Base-by-base conservation (phyloP, 2,113 vertebrate genomes). In the Salvelinus sp. region DNA sequence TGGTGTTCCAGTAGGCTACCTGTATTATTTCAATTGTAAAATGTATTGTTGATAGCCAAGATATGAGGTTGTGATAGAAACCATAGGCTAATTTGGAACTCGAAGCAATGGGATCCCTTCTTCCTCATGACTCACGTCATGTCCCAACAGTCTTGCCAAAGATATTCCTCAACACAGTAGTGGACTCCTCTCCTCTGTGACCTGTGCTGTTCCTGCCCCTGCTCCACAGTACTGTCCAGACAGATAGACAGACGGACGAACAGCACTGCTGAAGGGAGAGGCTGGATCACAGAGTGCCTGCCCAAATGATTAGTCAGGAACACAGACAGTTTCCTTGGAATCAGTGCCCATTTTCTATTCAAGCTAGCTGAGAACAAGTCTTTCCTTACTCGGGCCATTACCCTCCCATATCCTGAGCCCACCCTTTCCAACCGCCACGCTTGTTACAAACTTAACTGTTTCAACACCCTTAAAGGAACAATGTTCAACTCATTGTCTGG, bases 261-360 rank as follows among this genome's bases (percentile, higher is more conserved):
- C n/a, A 38, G 38, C 71, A 58, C 22, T 48, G 22, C 68, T 54
- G 80, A 3, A 81, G 84, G 82, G 82, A 83, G 78, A 69, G 78
- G 57, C 71, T 2, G 63, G 69, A 80, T 0, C 73, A 76, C 47
- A 68, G 22, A 80, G 30, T 0, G 72, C 78, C 73, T 79, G 80
- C 64, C 68, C 25, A 75, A 72, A 62, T 64, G 3, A 71, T 90
- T 80, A 89, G 86, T 89, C 91, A 91, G 92, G 89, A 94, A 93
- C 91, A 92, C 23, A 76, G 83, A 89, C 65, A 74, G 85, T 81
- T 89, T 89, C 85, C 87, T 87, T 86, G 77, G 85, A 87, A 89
- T 88, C 87, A 73, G 71, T 88, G 84, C 84, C 87, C 87, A 85
- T 88, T 90, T 90, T 87, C 87, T 85, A 75, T 88, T 70, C 4